Evolutionary conservation across 2,888 invertebrate species (phyloP), one percentile per base, ranked within the genome.

Genomic region (Malacosoma neustria): DNA sequence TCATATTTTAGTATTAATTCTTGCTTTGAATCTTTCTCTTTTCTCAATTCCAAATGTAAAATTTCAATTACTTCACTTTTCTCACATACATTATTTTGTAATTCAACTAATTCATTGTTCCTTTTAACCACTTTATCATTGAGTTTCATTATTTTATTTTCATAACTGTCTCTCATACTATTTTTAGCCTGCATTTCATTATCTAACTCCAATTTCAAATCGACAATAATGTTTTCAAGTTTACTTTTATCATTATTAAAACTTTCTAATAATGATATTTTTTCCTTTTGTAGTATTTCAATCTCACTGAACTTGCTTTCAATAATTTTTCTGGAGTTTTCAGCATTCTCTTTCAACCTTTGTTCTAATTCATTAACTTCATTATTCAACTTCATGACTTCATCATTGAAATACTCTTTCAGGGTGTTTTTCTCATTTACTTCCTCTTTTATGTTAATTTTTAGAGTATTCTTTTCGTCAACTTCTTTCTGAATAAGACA

Each of bases 91-190:
- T 62, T 75, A 46, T 81, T 73, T 54, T 80, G 80, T 38, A 79
- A 42, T 47, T 80, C 79, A 29, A 80, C 73, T 4, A 80, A 48
- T 54, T 81, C 81, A 57, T 81, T 79, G 44, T 77, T 80, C 43
- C 77, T 67, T 39, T 80, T 80, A 9, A 73, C 48, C 3, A 80
- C 62, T 48, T 80, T 80, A 51, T 79, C 80, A 44, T 81, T 81
- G 3, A 80, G 46, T 36, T 72, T 73, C 76, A 80, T 77, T 29
- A 75, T 49, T 36, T 69, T 63, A 45, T 57, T 72, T 33, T 80
- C 79, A 44, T 69, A 77, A 15, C 71, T 59, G 3, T 79, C 77
- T 42, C 61, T 72, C 51, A 77, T 62, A 40, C 58, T 70, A 1
- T 55, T 42, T 48, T 70, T 75, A 2, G 62, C 51, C 14, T 58